phyloP scores from a whole-genome alignment of 2,797 vertebrate species.

The Sitta carolinensis region DNA sequence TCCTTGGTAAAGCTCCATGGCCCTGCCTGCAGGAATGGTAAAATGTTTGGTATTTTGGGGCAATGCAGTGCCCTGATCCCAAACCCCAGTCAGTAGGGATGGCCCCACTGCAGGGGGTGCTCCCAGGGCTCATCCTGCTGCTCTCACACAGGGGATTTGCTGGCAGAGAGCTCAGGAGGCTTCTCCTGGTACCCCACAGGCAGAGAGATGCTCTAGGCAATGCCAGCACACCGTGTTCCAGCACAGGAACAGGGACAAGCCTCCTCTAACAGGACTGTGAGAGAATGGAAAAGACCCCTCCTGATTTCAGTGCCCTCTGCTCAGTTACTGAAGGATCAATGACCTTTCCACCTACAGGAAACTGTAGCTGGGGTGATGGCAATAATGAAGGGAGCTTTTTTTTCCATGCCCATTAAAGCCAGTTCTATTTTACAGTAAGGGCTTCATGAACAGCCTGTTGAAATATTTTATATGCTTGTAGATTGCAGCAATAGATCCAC shows the following conservation, averaged over 20 bases:
- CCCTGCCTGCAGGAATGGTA: background rate
- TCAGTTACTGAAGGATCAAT: background rate
- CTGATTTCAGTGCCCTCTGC: background rate
- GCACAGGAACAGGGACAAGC: background rate
- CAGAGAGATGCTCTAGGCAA: background rate
- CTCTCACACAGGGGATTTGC: background rate
- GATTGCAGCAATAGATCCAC: background rate
- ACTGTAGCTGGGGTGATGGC: background rate
- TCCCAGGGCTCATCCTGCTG: background rate
- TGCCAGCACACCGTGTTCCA: background rate
- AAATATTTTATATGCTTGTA: background rate
- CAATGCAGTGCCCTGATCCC: background rate
- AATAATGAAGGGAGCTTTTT: background rate
- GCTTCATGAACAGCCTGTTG: background rate
- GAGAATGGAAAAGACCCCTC: background rate
- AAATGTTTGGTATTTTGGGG: background rate
- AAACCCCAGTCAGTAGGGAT: background rate
- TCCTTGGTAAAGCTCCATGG: background rate
- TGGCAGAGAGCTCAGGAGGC: background rate
- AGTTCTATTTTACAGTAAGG: background rate
- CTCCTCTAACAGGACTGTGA: background rate
- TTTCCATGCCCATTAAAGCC: background rate
- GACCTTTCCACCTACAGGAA: background rate
- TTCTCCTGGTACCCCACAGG: background rate
- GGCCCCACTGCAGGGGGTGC: background rate